Evolutionary conservation across 92 coral and sea anemone species (phyloP).

Genomic region (Metridium senile): DNA sequence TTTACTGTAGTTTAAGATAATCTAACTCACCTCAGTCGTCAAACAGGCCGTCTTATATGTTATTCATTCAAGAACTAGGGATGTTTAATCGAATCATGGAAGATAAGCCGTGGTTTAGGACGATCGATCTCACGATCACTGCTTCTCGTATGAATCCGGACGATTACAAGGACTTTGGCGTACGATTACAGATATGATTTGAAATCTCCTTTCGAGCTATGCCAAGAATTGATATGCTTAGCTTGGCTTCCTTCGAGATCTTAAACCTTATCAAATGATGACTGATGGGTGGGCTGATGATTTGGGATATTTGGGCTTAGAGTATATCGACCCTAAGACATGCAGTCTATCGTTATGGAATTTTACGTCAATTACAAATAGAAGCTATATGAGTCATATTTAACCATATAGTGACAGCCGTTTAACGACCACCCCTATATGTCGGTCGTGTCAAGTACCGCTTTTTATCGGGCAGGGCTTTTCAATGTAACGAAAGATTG

Average conservation of each 20-base stretch:
- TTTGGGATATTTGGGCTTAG: slow-evolving; percentile 18
- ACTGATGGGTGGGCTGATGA: slow-evolving; percentile 10
- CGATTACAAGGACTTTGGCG: slow-evolving; percentile 12
- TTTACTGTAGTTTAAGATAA: too few relatives aligned
- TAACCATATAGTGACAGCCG: background rate
- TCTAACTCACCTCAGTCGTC: slow-evolving; percentile 36
- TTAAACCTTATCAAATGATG: slow-evolving; percentile 33
- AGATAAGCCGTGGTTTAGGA: slow-evolving; percentile 21
- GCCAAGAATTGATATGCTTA: slow-evolving; percentile 22
- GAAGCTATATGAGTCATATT: background rate
- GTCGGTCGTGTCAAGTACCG: background rate
- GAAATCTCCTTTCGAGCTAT: slow-evolving; percentile 16
- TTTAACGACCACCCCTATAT: background rate
- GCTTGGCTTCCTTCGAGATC: slow-evolving; percentile 23
- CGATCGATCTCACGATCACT: slow-evolving; percentile 4
- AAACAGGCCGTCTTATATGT: slow-evolving; percentile 29
- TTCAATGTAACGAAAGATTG: too few relatives aligned
- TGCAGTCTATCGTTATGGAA: background rate
- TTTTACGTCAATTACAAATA: background rate
- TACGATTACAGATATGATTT: slow-evolving; percentile 25
- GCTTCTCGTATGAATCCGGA: slow-evolving; percentile 7
- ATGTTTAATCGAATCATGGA: slow-evolving; percentile 25
- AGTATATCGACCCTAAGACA: slow-evolving; percentile 10
- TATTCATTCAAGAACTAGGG: slow-evolving; percentile 25
- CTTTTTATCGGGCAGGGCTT: too few relatives aligned